A percentile compares a stretch with the other conserved stretches of the same genome.
phyloP scores from a whole-genome alignment of 2,797 vertebrate genomes.

The Betta splendens region DNA sequence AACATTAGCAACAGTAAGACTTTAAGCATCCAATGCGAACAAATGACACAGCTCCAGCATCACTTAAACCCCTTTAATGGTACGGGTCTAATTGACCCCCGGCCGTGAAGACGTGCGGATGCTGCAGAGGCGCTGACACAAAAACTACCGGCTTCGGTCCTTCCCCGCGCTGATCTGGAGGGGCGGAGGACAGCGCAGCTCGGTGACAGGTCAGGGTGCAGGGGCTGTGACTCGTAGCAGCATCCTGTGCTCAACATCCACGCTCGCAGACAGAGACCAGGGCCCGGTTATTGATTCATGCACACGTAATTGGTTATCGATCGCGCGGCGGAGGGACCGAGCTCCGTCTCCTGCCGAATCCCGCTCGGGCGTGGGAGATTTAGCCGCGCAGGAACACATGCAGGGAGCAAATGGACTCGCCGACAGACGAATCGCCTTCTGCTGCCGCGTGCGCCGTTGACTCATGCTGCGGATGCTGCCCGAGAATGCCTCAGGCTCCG shows the following conservation, averaged over 20 bases:
- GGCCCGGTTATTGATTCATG: conserved; percentile 63
- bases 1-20: too few relatives aligned
- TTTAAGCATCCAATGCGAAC: too few relatives aligned
- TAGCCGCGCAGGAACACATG: conserved; percentile 15
- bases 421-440: conserved; percentile 48
- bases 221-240: conserved; percentile 15
- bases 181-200: not conserved
- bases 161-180: not conserved
- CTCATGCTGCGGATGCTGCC: conserved; percentile 65
- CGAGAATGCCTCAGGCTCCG: conserved; percentile 42
- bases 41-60: too few relatives aligned
- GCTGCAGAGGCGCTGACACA: not conserved
- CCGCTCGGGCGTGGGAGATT: conserved; percentile 57
- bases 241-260: conserved; percentile 9
- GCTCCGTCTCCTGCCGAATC: conserved; percentile 45
- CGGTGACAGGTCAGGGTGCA: conserved; percentile 13
- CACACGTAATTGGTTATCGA: conserved; percentile 69
- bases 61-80: too few relatives aligned
- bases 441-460: conserved; percentile 53
- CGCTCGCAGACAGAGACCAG: conserved; percentile 24
- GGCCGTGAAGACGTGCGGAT: conserved; percentile 1
- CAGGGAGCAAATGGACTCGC: conserved; percentile 35
- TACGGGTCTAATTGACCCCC: too few relatives aligned
- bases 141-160: conserved; percentile 7
- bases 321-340: conserved; percentile 40